phyloP scores from a whole-genome alignment of 2,888 invertebrate genomes.

The Galerucella nymphaeae region DNA sequence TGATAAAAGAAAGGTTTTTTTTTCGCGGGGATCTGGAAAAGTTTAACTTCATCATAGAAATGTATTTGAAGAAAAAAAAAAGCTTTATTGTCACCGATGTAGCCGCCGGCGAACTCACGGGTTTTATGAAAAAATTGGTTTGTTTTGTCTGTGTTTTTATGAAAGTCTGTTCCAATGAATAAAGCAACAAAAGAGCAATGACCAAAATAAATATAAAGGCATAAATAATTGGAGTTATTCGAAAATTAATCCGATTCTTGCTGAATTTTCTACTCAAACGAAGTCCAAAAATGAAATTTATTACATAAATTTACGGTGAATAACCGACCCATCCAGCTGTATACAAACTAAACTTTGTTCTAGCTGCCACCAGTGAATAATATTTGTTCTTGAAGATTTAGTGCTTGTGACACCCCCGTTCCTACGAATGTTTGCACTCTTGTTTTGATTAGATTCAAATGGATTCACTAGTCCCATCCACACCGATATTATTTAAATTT shows the following conservation, averaged over 20 bases:
- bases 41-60: too few relatives aligned
- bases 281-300: background rate
- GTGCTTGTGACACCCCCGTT: background rate
- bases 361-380: background rate
- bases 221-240: too few relatives aligned
- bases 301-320: background rate
- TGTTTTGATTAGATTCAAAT: conserved; percentile 10
- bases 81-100: background rate
- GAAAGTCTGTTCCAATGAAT: too few relatives aligned
- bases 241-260: too few relatives aligned
- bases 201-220: too few relatives aligned
- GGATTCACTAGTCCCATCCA: background rate
- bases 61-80: background rate
- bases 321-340: background rate
- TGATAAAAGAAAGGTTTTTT: background rate
- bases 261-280: background rate
- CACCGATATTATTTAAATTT: background rate
- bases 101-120: background rate
- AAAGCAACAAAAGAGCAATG: too few relatives aligned
- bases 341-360: conserved; percentile 2
- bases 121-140: conserved; percentile 4
- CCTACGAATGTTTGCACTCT: background rate
- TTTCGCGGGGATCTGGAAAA: too few relatives aligned
- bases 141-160: background rate
- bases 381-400: background rate